phyloP scores from a whole-genome alignment of 2,888 invertebrate genomes.

The Brachylomia viminalis region DNA sequence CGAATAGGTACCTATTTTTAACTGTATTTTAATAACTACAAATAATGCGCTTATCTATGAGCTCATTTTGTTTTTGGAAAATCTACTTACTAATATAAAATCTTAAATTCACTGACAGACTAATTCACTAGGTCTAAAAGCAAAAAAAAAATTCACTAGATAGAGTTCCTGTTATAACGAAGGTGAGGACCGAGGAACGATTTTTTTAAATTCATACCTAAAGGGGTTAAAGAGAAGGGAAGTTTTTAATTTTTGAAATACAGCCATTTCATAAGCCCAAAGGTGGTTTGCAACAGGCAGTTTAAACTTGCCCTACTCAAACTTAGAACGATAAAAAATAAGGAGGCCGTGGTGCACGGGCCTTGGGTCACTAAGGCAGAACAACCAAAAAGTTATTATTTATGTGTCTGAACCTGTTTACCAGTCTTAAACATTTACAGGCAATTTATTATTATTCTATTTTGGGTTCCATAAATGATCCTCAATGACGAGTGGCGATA shows the following conservation, averaged over 20 bases:
- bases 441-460: background rate
- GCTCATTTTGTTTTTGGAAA: background rate
- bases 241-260: background rate
- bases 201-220: too few relatives aligned
- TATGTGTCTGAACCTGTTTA: constrained; percentile 12
- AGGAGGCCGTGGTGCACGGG: constrained; percentile 7
- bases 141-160: too few relatives aligned
- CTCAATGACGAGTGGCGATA: background rate
- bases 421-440: constrained; percentile 8
- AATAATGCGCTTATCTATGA: background rate
- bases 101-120: too few relatives aligned
- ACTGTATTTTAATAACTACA: background rate
- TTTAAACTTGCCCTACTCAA: constrained; percentile 28
- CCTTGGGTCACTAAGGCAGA: constrained; percentile 9
- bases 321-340: constrained; percentile 44
- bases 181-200: too few relatives aligned
- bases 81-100: too few relatives aligned
- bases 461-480: background rate
- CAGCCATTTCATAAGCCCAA: background rate
- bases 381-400: constrained; percentile 42
- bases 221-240: too few relatives aligned
- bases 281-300: constrained; percentile 19
- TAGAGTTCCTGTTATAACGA: too few relatives aligned
- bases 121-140: too few relatives aligned
- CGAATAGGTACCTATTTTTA: background rate